phyloP scores from a whole-genome alignment of 2,888 invertebrate genomes.

The Pheosia gnoma region DNA sequence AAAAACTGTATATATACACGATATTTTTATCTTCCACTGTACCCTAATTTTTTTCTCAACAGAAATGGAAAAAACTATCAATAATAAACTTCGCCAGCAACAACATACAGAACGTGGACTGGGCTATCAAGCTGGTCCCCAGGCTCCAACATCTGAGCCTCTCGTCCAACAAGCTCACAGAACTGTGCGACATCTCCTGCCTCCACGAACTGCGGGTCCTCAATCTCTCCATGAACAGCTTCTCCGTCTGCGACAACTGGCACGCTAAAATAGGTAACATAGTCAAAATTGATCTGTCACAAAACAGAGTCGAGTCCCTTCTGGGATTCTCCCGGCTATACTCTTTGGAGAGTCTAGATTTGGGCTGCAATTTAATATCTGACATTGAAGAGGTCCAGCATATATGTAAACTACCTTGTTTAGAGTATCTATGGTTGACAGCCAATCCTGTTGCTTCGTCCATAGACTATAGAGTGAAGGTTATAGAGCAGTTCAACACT shows the following conservation, averaged over 20 bases:
- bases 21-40: too few relatives aligned
- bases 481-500: constrained; percentile 93
- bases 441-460: constrained; percentile 95
- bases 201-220: constrained; percentile 90
- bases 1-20: too few relatives aligned
- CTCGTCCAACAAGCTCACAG: constrained; percentile 90
- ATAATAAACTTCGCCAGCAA: constrained; percentile 91
- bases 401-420: constrained; percentile 91
- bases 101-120: constrained; percentile 90
- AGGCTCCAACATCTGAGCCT: constrained; percentile 88
- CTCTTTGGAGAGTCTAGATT: constrained; percentile 92
- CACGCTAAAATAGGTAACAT: constrained; percentile 95
- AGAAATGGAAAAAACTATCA: constrained; percentile 88
- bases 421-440: constrained; percentile 93
- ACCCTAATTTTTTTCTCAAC: constrained; percentile 44
- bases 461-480: constrained; percentile 95
- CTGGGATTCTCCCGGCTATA: constrained; percentile 92
- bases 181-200: constrained; percentile 90
- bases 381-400: constrained; percentile 92
- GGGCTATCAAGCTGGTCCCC: constrained; percentile 90
- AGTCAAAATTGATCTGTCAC: constrained; percentile 92
- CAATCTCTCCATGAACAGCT: constrained; percentile 91
- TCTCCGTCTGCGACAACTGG: constrained; percentile 88
- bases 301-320: constrained; percentile 90
- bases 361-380: constrained; percentile 93